A percentile compares a stretch with the other conserved stretches of the same genome.
phyloP scores from a whole-genome alignment of 2,888 invertebrate genomes.

The Cephus rjabovi region DNA sequence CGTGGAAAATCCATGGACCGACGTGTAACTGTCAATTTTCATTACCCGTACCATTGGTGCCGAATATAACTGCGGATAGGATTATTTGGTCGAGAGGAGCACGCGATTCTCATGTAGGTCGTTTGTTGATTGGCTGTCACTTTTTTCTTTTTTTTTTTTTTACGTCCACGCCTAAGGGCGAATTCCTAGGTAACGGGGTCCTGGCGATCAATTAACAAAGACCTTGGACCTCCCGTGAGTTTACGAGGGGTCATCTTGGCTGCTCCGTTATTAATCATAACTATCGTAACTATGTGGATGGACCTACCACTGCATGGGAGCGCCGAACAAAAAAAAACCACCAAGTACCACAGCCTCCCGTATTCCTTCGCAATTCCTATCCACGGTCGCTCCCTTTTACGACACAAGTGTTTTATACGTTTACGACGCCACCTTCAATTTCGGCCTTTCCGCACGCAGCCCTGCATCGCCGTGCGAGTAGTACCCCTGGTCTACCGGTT shows the following conservation, averaged over 20 bases:
- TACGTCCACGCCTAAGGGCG: not conserved
- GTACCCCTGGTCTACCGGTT: not conserved
- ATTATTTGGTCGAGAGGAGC: not conserved
- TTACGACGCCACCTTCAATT: constrained; percentile 37
- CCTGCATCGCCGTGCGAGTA: not conserved
- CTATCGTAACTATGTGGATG: not conserved
- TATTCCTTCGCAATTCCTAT: not conserved
- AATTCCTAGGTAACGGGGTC: not conserved
- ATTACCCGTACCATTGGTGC: not conserved
- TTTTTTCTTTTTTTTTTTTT: not conserved
- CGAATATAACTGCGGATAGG: not conserved
- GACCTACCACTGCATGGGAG: not conserved
- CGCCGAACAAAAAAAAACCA: not conserved
- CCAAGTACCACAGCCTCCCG: not conserved
- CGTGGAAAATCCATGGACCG: not conserved
- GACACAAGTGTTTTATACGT: constrained; percentile 32
- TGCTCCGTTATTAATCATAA: constrained; percentile 45
- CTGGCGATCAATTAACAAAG: constrained; percentile 40
- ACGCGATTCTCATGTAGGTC: not conserved
- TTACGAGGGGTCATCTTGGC: constrained; percentile 37
- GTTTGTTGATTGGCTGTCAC: not conserved
- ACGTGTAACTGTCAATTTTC: not conserved
- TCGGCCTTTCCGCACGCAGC: constrained; percentile 1
- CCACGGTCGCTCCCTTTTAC: constrained; percentile 34
- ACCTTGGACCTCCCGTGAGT: constrained; percentile 39